Evolutionary conservation across 2,113 vertebrate species (phyloP), one percentile per base, ranked within the genome.

Genomic region (Labrus mixtus): DNA sequence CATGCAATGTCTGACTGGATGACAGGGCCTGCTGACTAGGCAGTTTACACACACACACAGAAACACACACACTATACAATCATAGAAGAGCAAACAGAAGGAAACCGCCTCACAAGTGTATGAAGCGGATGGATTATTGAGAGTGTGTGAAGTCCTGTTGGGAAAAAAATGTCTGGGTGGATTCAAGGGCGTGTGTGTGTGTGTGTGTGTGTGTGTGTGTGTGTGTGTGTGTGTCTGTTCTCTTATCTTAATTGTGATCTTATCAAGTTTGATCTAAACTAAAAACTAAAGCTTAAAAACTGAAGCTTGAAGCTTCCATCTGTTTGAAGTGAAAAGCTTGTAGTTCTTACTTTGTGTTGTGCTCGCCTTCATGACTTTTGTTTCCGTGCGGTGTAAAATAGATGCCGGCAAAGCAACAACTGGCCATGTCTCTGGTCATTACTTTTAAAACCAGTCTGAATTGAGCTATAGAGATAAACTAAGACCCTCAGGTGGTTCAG

Each of bases 171-270:
- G 78, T 41, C 11, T 70, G 51, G 10, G 51, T 63, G 43, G 39
- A 58, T 56, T 20, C n/a, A 59, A 60, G 53, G 66, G 69, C 43
- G 5, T 20, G 66, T 39, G 41, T 69, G 55, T 53, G 25, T 72
- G 29, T 25, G 37, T 53, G 51, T 70, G 48, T 61, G 22, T 36
- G 37, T 57, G 51, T 70, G 39, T 61, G 9, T 20, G 61, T 37
- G 41, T 64, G 33, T 57, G 20, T 68, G 25, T 23, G 23, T 57
- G 50, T 69, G 46, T 61, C 13, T 53, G 29, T n/a, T 4, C 29
- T 23, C 36, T 78, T 69, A 76, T 87, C 67, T 68, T 57, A 65
- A 84, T 68, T 72, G 41, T 51, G 59, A 73, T 79, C 75, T 29
- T 69, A 79, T 79, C 33, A 61, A 36, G 8, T 19, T 48, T 19